Conservation (phyloP, 1,140 invertebrate genomes). For the Pogonomyrmex californicus region DNA sequence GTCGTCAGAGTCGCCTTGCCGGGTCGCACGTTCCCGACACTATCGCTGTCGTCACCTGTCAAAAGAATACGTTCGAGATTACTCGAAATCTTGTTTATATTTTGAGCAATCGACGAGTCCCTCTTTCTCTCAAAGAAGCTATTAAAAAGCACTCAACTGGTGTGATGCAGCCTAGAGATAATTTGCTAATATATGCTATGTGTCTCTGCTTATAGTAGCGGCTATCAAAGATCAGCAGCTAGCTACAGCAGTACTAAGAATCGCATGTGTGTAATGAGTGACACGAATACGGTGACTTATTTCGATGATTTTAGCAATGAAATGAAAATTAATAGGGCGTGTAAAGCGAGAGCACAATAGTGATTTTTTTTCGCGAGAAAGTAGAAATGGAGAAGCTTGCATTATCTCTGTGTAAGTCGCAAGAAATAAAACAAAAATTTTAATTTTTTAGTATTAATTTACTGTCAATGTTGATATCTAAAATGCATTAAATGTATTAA, state of each 20-base stretch:
- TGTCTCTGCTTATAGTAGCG: slow-evolving; percentile 57
- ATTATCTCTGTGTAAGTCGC: slow-evolving; percentile 30
- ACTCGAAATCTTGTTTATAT: slow-evolving; percentile 15
- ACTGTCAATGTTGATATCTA: too few relatives aligned
- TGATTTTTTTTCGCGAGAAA: slow-evolving; percentile 38
- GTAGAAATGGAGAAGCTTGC: slow-evolving; percentile 33
- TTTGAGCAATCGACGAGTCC: slow-evolving; percentile 55
- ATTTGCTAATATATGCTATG: slow-evolving; percentile 49
- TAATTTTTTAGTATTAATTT: not conserved
- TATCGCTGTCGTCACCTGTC: slow-evolving; percentile 93
- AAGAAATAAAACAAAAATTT: not conserved
- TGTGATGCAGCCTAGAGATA: slow-evolving; percentile 67
- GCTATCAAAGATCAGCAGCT: slow-evolving; percentile 55
- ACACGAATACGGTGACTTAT: slow-evolving; percentile 53
- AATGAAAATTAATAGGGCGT: slow-evolving; percentile 49
- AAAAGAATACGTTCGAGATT: slow-evolving; percentile 35
- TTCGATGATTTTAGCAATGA: slow-evolving; percentile 42
- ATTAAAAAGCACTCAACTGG: slow-evolving; percentile 72
- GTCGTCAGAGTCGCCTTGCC: slow-evolving; percentile 94
- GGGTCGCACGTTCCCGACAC: slow-evolving; percentile 91
- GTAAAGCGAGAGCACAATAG: slow-evolving; percentile 57
- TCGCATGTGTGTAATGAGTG: slow-evolving; percentile 23
- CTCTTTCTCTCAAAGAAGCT: slow-evolving; percentile 76
- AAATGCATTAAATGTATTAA: not conserved
- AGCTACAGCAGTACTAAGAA: slow-evolving; percentile 54